Evolutionary conservation across 2,888 invertebrate species (phyloP), one percentile per base, ranked within the genome.

Genomic region (Physocephala rufipes): DNA sequence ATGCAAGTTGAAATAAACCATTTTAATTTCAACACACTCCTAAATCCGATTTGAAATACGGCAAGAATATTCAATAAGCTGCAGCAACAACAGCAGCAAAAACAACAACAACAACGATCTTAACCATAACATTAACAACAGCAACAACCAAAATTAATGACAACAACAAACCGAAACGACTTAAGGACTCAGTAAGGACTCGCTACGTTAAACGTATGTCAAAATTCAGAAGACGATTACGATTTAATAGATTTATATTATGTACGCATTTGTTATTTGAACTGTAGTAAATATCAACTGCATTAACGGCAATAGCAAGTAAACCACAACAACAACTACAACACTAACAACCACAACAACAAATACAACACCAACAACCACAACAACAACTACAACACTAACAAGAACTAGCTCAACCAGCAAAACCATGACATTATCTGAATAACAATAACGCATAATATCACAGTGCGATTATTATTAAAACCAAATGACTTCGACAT

Each of bases 31-130:
- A 58, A 58, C 21, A 49, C 28, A 65, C 51, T 16, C n/a, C 65
- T 5, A 64, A 64, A 64, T 24, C 21, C 64, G 49, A 47, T 64
- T 64, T 28, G 61, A 47, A 64, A 12, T 1, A n/a, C 53, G 19
- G 53, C 65, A 36, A 24, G 53, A 51, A 49, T 24, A 65, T 65
- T 53, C 65, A 53, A 65, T 65, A 53, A 51, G 30, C 53, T n/a
- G 9, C 12, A 53, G 15, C 13, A 7, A 65, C 51, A 51, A 26
- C 53, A 65, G 53, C 51, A 28, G 15, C 45, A 3, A 2, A 21
- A 63, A 21, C 45, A 63, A 9, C 63, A 45, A 63, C 59, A n/a
- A n/a, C 59, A 59, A 59, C 15, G 15, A n/a, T n/a, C 5, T n/a
- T 24, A 24, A 21, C 21, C n/a, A 55, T 21, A 21, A 19, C 53